Base-by-base conservation (phyloP, 2,888 invertebrate genomes). In the Sinodicranocentrus sp. region DNA sequence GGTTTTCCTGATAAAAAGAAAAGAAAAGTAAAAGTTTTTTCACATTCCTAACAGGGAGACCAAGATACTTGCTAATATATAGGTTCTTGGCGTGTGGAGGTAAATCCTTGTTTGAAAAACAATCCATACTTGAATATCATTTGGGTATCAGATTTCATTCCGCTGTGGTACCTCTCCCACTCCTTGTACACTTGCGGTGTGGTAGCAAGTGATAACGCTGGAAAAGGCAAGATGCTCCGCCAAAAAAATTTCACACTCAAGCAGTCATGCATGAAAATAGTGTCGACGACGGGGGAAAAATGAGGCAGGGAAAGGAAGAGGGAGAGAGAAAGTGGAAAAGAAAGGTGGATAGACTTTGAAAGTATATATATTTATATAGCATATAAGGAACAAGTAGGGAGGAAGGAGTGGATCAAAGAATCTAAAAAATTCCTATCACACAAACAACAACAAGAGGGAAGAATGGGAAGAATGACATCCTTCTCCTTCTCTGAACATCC, bases 191-290 rank as follows among this genome's bases (percentile, higher is more conserved):
- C 43, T 52, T 48, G 5, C 48, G 43, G 19, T 65, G 67, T n/a
- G 25, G 48, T 68, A 26, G 61, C 21, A 21, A 33, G 61, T 61
- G 23, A 21, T 21, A 15, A 54, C 21, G 8, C 21, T 54, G 21
- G 19, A 43, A 26, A 70, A 68, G 25, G 78, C 28, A 72, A 72
- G 39, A 43, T 72, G 54, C 70, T 28, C 39, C 28, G 44, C 63
- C 28, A 65, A 65, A 67, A 65, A 39, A 57, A 80, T 80, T 80
- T 65, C 63, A 72, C 79, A 80, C 72, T 80, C 33, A 63, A 65
- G 15, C 72, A 80, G 71, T 48, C 79, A 72, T 54, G 72, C 79
- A 80, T 80, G 79, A 80, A 65, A 52, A 79, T 65, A 80, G 79
- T 72, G 65, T 79, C 79, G 52, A 33, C 5, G 10, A 33, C 33